These are phyloP conservation scores for Drosophila testacea DNA, from an alignment of 2,888 invertebrate species.

Conservation along the genomic window DNA sequence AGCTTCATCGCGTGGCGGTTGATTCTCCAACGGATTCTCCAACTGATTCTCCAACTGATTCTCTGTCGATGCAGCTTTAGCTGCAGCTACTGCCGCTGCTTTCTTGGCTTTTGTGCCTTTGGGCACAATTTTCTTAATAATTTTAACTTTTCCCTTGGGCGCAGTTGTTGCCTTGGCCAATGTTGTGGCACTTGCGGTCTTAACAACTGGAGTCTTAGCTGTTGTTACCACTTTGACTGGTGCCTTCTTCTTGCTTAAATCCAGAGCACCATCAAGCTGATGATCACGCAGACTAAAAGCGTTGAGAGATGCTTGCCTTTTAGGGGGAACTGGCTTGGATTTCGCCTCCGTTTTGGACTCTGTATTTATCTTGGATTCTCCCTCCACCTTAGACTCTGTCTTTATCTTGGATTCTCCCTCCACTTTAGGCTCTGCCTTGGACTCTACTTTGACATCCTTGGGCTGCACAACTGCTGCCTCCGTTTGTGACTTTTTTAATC, in stretches of 20 bases:
- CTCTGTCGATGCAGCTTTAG: conserved; percentile 6
- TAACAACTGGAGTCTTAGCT: conserved; percentile 19
- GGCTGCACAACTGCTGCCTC: conserved; percentile 59
- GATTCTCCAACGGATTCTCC: background rate
- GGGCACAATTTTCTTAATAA: conserved; percentile 81
- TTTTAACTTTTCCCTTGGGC: conserved; percentile 79
- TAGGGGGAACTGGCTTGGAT: conserved; percentile 59
- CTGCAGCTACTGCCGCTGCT: conserved; percentile 37
- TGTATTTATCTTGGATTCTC: background rate
- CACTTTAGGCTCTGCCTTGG: conserved; percentile 10
- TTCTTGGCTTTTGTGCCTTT: conserved; percentile 81
- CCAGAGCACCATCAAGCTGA: conserved; percentile 84
- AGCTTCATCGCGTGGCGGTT: conserved; percentile 73
- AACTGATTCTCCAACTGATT: conserved; percentile 12
- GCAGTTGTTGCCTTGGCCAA: conserved; percentile 63
- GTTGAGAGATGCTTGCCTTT: conserved; percentile 65
- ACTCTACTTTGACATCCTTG: conserved; percentile 3
- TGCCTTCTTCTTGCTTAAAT: conserved; percentile 75
- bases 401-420: background rate
- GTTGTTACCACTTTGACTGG: conserved; percentile 44
- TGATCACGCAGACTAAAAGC: conserved; percentile 83
- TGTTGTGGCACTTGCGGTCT: conserved; percentile 31
- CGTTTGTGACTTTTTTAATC: conserved; percentile 79
- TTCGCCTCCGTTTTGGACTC: conserved; percentile 14
- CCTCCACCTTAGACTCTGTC: conserved; percentile 22